Percentiles rank a stretch among this genome's conserved stretches.
Evolutionary conservation across 2,113 vertebrate genomes (phyloP).

Genomic region (Psittacula cyanocephala): DNA sequence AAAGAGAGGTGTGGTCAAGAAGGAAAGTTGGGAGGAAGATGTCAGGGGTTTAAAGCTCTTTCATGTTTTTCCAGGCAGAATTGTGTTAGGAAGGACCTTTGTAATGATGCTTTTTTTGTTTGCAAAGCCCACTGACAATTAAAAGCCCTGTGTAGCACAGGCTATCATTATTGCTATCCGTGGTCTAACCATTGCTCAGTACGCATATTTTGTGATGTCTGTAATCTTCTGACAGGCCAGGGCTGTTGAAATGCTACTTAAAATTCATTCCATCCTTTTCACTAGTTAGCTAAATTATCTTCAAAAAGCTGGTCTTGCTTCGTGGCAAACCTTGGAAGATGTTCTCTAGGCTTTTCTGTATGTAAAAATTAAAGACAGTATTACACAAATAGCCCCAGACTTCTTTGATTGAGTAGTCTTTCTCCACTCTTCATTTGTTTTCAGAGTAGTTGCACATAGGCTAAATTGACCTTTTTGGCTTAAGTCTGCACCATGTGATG

Average conservation of each 20-base stretch:
- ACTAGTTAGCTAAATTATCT: neutral
- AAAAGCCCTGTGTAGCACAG: neutral
- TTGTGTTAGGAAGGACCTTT: neutral
- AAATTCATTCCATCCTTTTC: slow-evolving; percentile 14
- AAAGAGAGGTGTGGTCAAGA: neutral
- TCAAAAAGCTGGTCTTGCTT: neutral
- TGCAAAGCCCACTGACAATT: neutral
- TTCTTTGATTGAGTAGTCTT: neutral
- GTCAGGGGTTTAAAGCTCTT: neutral
- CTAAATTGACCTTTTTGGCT: neutral
- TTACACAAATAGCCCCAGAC: neutral
- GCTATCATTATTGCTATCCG: neutral
- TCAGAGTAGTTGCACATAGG: neutral
- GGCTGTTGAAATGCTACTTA: slow-evolving; percentile 11
- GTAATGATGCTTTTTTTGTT: neutral
- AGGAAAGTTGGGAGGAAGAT: neutral
- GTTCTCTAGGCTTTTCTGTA: neutral
- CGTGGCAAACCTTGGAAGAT: neutral
- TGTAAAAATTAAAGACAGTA: neutral
- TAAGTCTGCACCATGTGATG: neutral
- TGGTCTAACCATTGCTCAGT: neutral
- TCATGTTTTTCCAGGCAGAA: slow-evolving; percentile 1
- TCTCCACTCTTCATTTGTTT: neutral
- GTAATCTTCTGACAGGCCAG: slow-evolving; percentile 16
- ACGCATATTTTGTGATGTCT: neutral